Conservation (phyloP, 2,888 invertebrate genomes). For the Hirtodrosophila trivittata region DNA sequence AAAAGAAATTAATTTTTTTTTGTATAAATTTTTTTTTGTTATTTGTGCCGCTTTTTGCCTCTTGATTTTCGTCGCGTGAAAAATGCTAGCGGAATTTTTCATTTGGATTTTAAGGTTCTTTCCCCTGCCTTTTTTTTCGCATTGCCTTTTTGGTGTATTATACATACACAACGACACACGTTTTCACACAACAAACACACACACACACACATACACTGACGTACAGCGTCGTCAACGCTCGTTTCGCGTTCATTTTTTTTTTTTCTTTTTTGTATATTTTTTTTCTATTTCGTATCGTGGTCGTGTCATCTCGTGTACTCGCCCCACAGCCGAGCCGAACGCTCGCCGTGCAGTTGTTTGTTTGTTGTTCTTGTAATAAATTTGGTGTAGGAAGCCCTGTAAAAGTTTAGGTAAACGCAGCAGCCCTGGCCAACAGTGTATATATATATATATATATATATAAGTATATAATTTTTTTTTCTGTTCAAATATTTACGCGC, state of each 20-base stretch:
- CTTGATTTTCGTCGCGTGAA: constrained; percentile 38
- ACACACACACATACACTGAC: constrained; percentile 28
- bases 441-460: too few relatives aligned
- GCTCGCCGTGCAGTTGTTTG: constrained; percentile 34
- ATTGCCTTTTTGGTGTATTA: constrained; percentile 69
- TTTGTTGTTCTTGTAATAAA: constrained; percentile 36
- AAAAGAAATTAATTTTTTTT: constrained; percentile 8
- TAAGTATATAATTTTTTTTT: too few relatives aligned
- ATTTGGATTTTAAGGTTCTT: constrained; percentile 42
- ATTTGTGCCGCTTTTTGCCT: constrained; percentile 13
- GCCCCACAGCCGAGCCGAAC: constrained; percentile 14
- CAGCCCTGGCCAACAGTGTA: constrained; percentile 33
- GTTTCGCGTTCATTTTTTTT: constrained; percentile 28
- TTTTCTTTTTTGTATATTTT: too few relatives aligned
- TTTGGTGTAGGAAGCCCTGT: constrained; percentile 51
- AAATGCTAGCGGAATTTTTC: constrained; percentile 57
- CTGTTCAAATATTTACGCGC: too few relatives aligned
- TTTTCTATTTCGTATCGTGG: too few relatives aligned
- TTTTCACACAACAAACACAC: constrained; percentile 57
- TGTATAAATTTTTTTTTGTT: constrained; percentile 11
- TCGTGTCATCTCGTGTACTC: not conserved
- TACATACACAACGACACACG: constrained; percentile 76
- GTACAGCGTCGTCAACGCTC: constrained; percentile 34
- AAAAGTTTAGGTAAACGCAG: constrained; percentile 30
- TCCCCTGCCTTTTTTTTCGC: constrained; percentile 32